Evolutionary conservation across 2,797 vertebrate species (phyloP), one percentile per base, ranked within the genome.

Genomic region (Glossophaga mutica): DNA sequence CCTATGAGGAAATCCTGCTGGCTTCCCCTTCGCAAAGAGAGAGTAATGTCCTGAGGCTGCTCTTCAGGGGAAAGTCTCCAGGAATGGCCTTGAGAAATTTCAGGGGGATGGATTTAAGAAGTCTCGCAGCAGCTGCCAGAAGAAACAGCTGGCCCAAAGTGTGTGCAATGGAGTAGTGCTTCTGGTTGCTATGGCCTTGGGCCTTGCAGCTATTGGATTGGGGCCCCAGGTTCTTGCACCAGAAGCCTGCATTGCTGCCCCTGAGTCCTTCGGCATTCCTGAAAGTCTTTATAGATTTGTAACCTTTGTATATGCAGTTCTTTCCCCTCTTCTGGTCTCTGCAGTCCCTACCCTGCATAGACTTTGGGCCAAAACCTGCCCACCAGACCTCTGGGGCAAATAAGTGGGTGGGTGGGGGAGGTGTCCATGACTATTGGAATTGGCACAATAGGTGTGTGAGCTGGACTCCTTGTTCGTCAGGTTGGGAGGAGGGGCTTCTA

Each of bases 291-390:
- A 10, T 22, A 76, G 24, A 32, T 55, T 57, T 76, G n/a, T 12
- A 12, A 3, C 26, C 7, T 5, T 12, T 9, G 0, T 0, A 0
- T 32, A 7, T 46, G 39, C 24, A 57, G 19, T 32, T 57, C 39
- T 12, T 19, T 74, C 14, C 7, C 3, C 52, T 26, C 44, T 82
- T 42, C 32, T 68, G 68, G 2, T 18, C 0, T 55, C 14, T 8
- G 21, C 2, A 24, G 32, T 67, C 68, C 21, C 57, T 76, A 9
- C 32, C 46, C 24, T 76, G 14, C 18, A 37, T 12, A 76, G 19
- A 29, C 37, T 55, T 62, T 37, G n/a, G 32, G n/a, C 4, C 89
- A 62, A 12, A 74, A 37, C 19, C 42, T 84, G 16, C 32, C 19
- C 32, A 34, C 34, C 9, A 24, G 57, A 48, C 12, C 55, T 93